Conservation (phyloP, 2,113 vertebrate genomes). For the Pangasianodon hypophthalmus region DNA sequence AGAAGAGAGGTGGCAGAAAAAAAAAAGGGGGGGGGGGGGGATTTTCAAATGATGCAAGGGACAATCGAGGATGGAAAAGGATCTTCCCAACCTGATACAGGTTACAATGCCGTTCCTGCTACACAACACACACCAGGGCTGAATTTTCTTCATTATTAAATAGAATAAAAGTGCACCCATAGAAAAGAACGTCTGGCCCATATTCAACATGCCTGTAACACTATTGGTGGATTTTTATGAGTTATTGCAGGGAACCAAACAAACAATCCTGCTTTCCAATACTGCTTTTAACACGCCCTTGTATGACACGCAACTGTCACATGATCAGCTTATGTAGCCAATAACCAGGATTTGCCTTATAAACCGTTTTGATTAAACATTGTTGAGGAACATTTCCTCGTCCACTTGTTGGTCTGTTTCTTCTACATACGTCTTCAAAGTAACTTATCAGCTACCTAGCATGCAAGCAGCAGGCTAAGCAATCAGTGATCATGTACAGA, state of each 20-base stretch:
- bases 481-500: too few species aligned
- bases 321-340: neutral
- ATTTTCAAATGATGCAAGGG: slow-evolving; percentile 71
- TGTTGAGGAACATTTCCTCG: neutral
- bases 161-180: slow-evolving; percentile 57
- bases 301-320: neutral
- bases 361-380: neutral
- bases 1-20: neutral
- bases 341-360: neutral
- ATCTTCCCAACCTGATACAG: slow-evolving; percentile 79
- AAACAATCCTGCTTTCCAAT: slow-evolving; percentile 58
- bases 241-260: slow-evolving; percentile 53
- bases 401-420: too few species aligned
- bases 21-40: slow-evolving; percentile 55
- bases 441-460: neutral
- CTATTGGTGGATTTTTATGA: slow-evolving; percentile 21
- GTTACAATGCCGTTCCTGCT: slow-evolving; percentile 72
- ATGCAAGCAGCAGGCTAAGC: neutral
- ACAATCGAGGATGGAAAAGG: slow-evolving; percentile 65
- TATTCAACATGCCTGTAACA: slow-evolving; percentile 41
- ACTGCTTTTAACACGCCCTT: slow-evolving; percentile 54
- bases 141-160: slow-evolving; percentile 20
- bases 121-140: neutral
- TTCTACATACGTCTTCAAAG: neutral
- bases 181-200: neutral